A percentile compares a stretch with the other conserved stretches of the same genome.
Evolutionary conservation across 2,797 vertebrate genomes (phyloP).

Genomic region (Phaenicophaeus curvirostris): DNA sequence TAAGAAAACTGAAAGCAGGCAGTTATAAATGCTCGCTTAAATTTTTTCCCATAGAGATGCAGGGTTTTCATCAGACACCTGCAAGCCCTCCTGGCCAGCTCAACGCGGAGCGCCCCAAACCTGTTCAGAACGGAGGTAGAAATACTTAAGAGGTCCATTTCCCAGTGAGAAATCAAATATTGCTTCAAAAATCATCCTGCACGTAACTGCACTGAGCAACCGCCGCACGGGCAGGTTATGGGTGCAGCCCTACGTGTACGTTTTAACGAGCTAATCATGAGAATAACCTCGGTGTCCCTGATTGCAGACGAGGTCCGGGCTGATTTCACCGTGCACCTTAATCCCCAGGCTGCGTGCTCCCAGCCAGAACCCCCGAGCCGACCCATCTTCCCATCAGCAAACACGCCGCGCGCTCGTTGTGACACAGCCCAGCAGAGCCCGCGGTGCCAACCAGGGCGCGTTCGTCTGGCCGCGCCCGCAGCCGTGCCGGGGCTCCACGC

Average conservation of each 20-base stretch:
- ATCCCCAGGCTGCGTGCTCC: background rate
- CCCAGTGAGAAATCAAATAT: background rate
- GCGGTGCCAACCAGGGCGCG: background rate
- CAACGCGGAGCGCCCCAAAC: accelerated
- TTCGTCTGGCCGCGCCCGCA: background rate
- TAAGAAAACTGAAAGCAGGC: background rate
- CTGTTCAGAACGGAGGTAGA: accelerated
- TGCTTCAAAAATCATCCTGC: background rate
- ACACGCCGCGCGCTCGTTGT: background rate
- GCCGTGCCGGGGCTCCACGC: background rate
- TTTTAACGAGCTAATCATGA: accelerated
- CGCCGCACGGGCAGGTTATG: accelerated
- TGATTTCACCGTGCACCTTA: background rate
- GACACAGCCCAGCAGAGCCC: background rate
- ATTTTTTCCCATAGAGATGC: background rate
- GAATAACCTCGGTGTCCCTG: accelerated
- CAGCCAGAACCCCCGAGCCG: background rate
- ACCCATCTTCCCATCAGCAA: background rate
- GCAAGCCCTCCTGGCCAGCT: background rate
- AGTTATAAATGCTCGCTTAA: accelerated
- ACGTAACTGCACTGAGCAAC: accelerated
- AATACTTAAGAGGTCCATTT: background rate
- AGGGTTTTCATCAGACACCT: background rate
- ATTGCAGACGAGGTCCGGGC: accelerated
- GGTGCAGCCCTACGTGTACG: accelerated